Percentiles rank a stretch among this genome's conserved stretches.
These are phyloP conservation scores for Eubasilissa regina DNA, from an alignment of 1,140 invertebrate genomes.

Conservation along the genomic window DNA sequence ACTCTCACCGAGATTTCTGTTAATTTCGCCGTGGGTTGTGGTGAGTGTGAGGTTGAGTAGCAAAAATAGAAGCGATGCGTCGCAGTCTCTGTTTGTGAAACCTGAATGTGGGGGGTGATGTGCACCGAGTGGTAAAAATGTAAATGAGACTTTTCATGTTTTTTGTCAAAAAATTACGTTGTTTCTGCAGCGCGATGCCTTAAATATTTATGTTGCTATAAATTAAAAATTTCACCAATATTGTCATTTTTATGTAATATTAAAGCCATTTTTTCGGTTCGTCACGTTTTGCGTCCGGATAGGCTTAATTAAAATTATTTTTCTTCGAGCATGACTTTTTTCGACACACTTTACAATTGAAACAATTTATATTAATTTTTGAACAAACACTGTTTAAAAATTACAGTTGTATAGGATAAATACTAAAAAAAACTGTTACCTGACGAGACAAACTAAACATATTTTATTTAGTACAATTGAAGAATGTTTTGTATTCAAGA, in stretches of 20 bases:
- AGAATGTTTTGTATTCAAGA: no score
- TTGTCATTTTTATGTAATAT: not conserved
- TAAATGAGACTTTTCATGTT: constrained; percentile 38
- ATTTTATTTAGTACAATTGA: no score
- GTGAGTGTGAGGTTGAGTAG: constrained; percentile 33
- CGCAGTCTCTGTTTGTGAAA: not conserved
- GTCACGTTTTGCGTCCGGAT: not conserved
- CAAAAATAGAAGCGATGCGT: constrained; percentile 53
- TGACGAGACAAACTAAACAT: no score
- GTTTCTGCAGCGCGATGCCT: not conserved
- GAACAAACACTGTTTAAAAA: no score
- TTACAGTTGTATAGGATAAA: no score
- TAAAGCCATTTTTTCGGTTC: not conserved
- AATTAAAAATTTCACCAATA: constrained; percentile 2
- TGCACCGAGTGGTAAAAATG: constrained; percentile 27
- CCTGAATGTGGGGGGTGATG: constrained; percentile 24
- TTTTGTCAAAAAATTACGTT: constrained; percentile 41
- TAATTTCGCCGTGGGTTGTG: constrained; percentile 35
- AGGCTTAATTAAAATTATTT: not conserved
- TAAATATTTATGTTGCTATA: constrained; percentile 4
- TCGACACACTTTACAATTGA: no score
- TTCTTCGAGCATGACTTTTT: no score
- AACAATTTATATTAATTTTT: no score
- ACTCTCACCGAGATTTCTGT: constrained; percentile 27
- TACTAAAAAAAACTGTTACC: no score